Base-by-base conservation (phyloP, 2,888 invertebrate genomes). In the Barypeithes pellucidus region DNA sequence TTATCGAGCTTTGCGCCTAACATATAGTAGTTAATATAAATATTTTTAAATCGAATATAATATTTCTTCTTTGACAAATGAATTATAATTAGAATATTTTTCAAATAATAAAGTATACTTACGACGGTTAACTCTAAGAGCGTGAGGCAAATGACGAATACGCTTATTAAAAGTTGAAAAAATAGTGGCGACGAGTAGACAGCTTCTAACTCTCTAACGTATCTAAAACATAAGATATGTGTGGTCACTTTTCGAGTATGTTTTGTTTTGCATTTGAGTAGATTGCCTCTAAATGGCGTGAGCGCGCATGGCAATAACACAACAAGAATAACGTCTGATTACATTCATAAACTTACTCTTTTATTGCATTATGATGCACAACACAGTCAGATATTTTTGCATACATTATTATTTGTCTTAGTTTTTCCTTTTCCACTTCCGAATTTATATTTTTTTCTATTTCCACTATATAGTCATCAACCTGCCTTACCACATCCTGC, bases 301-400 rank as follows among this genome's bases (percentile, higher is more conserved):
- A n/a, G n/a, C n/a, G n/a, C n/a, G n/a, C n/a, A n/a, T n/a, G n/a
- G n/a, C n/a, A n/a, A n/a, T n/a, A n/a, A n/a, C n/a, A n/a, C n/a
- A n/a, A n/a, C n/a, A n/a, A n/a, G n/a, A n/a, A n/a, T n/a, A n/a
- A n/a, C n/a, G n/a, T n/a, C n/a, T n/a, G n/a, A n/a, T n/a, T n/a
- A n/a, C n/a, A 16, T 16, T n/a, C 16, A 45, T 16, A 2, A 45
- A 20, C 47, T 20, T 47, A 47, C 47, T 47, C 20, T 16, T 47
- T 47, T 47, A 47, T 47, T 1, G 47, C 20, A 47, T 47, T 47
- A 11, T 47, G 47, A 47, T 47, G 47, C 11, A 20, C 9, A 47
- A 47, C 47, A 47, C 47, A 47, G 0, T 47, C 18, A 20, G 47
- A 47, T 9, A 47, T 47, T 9, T 20, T 47, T 18, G 20, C 47